These are phyloP conservation scores for Gortyna flavago DNA, from an alignment of 2,888 invertebrate genomes.

Conservation along the genomic window DNA sequence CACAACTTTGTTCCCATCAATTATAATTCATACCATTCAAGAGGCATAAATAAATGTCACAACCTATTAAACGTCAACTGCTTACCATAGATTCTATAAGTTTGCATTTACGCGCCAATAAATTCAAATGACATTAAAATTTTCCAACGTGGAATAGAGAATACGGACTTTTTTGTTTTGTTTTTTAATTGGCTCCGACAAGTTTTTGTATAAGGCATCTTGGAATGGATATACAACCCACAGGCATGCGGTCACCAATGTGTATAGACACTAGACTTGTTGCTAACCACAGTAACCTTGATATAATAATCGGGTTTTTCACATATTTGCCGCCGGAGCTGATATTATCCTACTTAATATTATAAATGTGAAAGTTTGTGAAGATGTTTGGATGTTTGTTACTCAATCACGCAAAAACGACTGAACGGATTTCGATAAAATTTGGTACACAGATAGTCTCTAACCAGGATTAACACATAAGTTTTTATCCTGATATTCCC, in stretches of 20 bases:
- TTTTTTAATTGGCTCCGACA: slow-evolving; percentile 31
- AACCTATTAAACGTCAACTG: slow-evolving; percentile 25
- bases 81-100: slow-evolving; percentile 46
- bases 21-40: slow-evolving; percentile 3
- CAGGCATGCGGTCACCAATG: slow-evolving; percentile 57
- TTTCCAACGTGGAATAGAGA: slow-evolving; percentile 14
- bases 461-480: too few relatives aligned
- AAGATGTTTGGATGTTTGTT: too few relatives aligned
- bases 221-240: slow-evolving; percentile 54
- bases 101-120: slow-evolving; percentile 45
- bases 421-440: too few relatives aligned
- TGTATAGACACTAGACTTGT: slow-evolving; percentile 38
- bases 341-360: too few relatives aligned
- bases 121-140: slow-evolving; percentile 33
- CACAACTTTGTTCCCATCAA: not conserved
- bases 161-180: slow-evolving; percentile 37
- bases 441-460: too few relatives aligned
- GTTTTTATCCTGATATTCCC: too few relatives aligned
- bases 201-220: slow-evolving; percentile 45
- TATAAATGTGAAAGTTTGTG: too few relatives aligned
- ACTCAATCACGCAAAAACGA: too few relatives aligned
- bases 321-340: slow-evolving; percentile 1
- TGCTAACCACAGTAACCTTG: slow-evolving; percentile 59
- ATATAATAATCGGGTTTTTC: slow-evolving; percentile 44
- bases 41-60: slow-evolving; percentile 38